These are phyloP conservation scores for Coranthus polyacanthus DNA, from an alignment of 2,797 vertebrate species.

Conservation along the genomic window DNA sequence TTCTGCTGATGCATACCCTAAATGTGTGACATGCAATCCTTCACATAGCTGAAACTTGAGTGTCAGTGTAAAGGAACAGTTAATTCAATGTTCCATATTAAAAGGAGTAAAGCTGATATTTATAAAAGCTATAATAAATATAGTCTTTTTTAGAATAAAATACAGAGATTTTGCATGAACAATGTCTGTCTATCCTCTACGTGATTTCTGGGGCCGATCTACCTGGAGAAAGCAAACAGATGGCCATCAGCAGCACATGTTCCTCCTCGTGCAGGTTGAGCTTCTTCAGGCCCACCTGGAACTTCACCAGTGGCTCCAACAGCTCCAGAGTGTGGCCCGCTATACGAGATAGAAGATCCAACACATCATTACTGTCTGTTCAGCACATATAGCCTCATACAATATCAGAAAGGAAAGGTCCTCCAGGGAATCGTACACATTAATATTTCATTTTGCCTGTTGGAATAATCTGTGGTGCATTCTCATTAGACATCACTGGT, in stretches of 20 bases:
- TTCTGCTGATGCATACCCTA: slow-evolving; percentile 14
- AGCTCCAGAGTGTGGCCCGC: slow-evolving; percentile 95
- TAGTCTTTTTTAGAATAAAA: background rate
- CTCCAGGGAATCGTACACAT: slow-evolving; percentile 33
- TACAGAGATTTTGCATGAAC: slow-evolving; percentile 21
- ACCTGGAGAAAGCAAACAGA: slow-evolving; percentile 96
- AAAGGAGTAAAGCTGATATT: too few relatives aligned
- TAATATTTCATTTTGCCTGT: slow-evolving; percentile 46
- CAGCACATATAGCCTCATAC: slow-evolving; percentile 22
- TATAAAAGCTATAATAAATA: background rate
- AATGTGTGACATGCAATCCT: background rate
- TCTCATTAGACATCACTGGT: background rate
- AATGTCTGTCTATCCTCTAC: slow-evolving; percentile 23
- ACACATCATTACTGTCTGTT: slow-evolving; percentile 87
- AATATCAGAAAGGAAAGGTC: slow-evolving; percentile 9
- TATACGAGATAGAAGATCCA: slow-evolving; percentile 66
- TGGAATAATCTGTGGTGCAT: slow-evolving; percentile 19
- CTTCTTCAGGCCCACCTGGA: slow-evolving; percentile 97
- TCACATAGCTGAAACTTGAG: background rate
- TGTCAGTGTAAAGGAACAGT: too few relatives aligned
- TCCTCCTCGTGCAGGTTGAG: slow-evolving; percentile 94
- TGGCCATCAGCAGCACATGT: slow-evolving; percentile 97
- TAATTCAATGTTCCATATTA: too few relatives aligned
- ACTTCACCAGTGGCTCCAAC: slow-evolving; percentile 95
- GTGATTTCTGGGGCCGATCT: background rate